These are phyloP conservation scores for Diplodus puntazzo DNA, from an alignment of 2,797 vertebrate genomes.

Conservation along the genomic window DNA sequence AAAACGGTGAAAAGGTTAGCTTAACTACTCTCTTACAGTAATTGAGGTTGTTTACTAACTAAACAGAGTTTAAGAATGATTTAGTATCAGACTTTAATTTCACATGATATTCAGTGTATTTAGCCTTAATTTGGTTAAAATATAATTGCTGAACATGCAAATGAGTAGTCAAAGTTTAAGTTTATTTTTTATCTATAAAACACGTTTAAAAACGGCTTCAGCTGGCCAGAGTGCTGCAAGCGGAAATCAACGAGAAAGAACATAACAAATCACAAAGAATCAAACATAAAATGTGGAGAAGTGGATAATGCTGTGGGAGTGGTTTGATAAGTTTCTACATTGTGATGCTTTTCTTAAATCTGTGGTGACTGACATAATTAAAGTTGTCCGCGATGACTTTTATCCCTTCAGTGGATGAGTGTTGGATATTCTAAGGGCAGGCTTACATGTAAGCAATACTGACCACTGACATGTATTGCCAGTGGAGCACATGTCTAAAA, in stretches of 20 bases:
- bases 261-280: no score
- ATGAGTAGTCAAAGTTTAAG: no score
- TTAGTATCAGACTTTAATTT: not conserved
- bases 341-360: not conserved
- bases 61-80: not conserved
- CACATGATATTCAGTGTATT: not conserved
- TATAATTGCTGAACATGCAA: not conserved
- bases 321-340: not conserved
- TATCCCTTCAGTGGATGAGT: not conserved
- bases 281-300: not conserved
- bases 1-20: not conserved
- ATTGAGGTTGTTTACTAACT: not conserved
- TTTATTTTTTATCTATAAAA: no score
- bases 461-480: not conserved
- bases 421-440: no score
- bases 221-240: no score
- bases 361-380: not conserved
- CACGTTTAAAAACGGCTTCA: no score
- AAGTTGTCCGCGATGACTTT: not conserved
- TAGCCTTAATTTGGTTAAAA: not conserved
- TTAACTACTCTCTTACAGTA: not conserved
- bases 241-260: no score
- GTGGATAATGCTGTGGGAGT: not conserved
- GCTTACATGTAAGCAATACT: no score
- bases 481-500: not conserved